A percentile compares a stretch with the other conserved stretches of the same genome.
phyloP scores from a whole-genome alignment of 1,140 invertebrate genomes.

The Drosophila kurseongensis region DNA sequence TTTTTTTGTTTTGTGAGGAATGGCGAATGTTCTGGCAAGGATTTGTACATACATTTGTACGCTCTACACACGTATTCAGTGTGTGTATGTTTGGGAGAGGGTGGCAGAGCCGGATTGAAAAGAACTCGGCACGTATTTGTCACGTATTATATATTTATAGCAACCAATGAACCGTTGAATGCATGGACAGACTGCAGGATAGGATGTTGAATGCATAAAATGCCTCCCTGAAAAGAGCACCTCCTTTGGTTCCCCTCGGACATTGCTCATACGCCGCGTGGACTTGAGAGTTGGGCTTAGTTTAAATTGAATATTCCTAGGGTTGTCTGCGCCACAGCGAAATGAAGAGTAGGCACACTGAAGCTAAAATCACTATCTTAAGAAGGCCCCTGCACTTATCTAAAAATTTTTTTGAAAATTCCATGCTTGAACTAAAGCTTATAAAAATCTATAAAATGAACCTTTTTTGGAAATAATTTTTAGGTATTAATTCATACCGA shows the following conservation, averaged over 20 bases:
- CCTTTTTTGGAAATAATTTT: too few relatives aligned
- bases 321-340: conserved; percentile 11
- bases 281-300: conserved; percentile 66
- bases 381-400: not conserved
- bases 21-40: conserved; percentile 62
- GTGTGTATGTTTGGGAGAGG: not conserved
- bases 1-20: conserved; percentile 39
- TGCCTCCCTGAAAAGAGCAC: conserved; percentile 25
- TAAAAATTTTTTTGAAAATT: not conserved
- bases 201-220: conserved; percentile 72
- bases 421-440: not conserved
- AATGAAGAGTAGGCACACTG: conserved; percentile 1
- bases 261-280: conserved; percentile 76
- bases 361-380: conserved; percentile 4
- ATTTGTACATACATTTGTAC: conserved; percentile 64
- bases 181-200: conserved; percentile 60
- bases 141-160: conserved; percentile 83
- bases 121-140: conserved; percentile 82
- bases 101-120: conserved; percentile 60
- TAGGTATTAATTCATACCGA: too few relatives aligned
- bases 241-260: conserved; percentile 9
- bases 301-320: conserved; percentile 71
- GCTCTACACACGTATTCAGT: conserved; percentile 42
- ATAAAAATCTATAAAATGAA: too few relatives aligned
- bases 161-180: conserved; percentile 82